phyloP scores from a whole-genome alignment of 2,113 vertebrate species.

The Pachypanchax playfairii region DNA sequence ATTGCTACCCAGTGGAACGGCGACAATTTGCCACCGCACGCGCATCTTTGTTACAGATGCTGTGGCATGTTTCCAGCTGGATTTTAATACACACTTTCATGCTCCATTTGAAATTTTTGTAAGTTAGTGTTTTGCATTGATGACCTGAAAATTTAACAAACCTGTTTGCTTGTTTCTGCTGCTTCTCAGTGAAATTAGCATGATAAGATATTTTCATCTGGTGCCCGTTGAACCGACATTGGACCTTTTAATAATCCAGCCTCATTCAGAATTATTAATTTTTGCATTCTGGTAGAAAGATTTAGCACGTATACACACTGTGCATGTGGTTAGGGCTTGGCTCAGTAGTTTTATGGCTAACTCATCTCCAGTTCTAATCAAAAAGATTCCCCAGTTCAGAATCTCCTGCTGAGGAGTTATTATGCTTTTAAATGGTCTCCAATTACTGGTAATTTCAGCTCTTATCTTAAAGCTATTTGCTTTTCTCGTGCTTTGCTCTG shows the following conservation, averaged over 20 bases:
- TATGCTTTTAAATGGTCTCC: constrained; percentile 77
- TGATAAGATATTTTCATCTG: constrained; percentile 38
- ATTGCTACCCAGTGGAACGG: constrained; percentile 54
- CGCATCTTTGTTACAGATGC: constrained; percentile 65
- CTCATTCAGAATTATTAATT: constrained; percentile 41
- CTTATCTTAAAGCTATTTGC: constrained; percentile 71
- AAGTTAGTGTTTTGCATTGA: constrained; percentile 52
- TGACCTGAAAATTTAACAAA: constrained; percentile 44
- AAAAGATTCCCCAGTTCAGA: constrained; percentile 57
- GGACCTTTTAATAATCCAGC: constrained; percentile 44
- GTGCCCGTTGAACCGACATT: constrained; percentile 26
- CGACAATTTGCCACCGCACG: constrained; percentile 55
- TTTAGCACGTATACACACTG: constrained; percentile 21
- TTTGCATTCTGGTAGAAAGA: constrained; percentile 42
- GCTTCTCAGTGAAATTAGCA: constrained; percentile 33
- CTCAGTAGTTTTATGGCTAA: constrained; percentile 71
- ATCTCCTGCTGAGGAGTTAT: constrained; percentile 68
- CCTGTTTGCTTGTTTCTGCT: constrained; percentile 40
- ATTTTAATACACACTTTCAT: constrained; percentile 68
- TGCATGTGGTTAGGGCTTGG: constrained; percentile 47
- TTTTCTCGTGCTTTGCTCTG: constrained; percentile 61
- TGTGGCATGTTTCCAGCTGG: constrained; percentile 60
- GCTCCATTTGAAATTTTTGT: constrained; percentile 64
- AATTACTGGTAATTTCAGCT: constrained; percentile 74
- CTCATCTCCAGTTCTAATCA: constrained; percentile 75